These are phyloP conservation scores for Aproaerema taeniolella DNA, from an alignment of 2,888 invertebrate genomes.

Conservation along the genomic window DNA sequence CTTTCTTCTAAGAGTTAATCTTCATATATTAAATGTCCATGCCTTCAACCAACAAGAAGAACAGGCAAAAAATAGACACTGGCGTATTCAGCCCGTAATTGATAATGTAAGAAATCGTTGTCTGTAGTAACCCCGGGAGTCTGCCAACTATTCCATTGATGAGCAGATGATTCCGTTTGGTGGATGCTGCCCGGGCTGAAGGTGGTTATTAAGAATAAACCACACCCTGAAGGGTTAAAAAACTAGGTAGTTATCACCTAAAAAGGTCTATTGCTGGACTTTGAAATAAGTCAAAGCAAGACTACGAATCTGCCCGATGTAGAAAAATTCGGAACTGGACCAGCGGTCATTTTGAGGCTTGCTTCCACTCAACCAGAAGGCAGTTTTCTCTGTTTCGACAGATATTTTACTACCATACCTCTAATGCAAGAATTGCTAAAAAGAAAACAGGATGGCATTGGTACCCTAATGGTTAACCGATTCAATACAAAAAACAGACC, in stretches of 20 bases:
- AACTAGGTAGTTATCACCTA: neutral
- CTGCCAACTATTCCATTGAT: neutral
- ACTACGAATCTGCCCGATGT: neutral
- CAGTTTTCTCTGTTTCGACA: constrained; percentile 17
- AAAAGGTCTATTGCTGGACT: neutral
- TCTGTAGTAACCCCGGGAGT: neutral
- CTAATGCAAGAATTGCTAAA: constrained; percentile 10
- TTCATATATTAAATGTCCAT: constrained; percentile 14
- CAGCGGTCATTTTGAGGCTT: neutral
- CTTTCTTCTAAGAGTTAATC: constrained; percentile 13
- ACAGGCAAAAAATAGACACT: constrained; percentile 14
- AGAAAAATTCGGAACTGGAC: neutral
- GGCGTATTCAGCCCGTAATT: neutral
- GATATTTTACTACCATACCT: constrained; percentile 13
- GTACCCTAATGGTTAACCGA: constrained; percentile 18
- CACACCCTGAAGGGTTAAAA: neutral
- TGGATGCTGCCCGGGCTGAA: neutral
- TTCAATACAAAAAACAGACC: constrained; percentile 7
- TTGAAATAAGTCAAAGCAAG: neutral
- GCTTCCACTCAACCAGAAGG: constrained; percentile 7
- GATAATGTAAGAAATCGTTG: neutral
- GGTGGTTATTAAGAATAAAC: neutral
- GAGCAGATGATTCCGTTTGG: neutral
- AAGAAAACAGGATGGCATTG: constrained; percentile 10
- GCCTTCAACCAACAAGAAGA: constrained; percentile 9